Evolutionary conservation across 2,797 vertebrate species (phyloP).

Genomic region (Tokudaia tokunoshimensis): DNA sequence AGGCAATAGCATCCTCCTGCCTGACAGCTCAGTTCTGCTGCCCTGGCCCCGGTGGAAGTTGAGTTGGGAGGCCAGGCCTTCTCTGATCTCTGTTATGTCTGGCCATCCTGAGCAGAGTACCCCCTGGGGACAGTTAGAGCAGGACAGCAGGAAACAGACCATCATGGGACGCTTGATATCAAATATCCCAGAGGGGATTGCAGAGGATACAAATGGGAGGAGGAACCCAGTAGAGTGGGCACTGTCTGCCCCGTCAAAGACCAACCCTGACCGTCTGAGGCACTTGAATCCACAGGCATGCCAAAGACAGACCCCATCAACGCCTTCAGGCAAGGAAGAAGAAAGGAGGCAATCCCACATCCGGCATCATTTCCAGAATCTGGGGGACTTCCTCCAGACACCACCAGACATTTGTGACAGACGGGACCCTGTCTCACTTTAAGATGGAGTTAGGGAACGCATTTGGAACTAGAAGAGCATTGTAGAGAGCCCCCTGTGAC

Average conservation of each 20-base stretch:
- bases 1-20: neutral
- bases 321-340: neutral
- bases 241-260: neutral
- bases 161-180: neutral
- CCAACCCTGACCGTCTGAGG: neutral
- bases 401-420: neutral
- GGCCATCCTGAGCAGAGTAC: neutral
- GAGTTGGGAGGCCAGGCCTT: neutral
- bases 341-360: neutral
- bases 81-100: rapidly evolving
- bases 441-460: neutral
- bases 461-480: neutral
- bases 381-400: neutral
- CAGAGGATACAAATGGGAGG: neutral
- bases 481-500: neutral
- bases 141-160: neutral
- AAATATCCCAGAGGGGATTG: neutral
- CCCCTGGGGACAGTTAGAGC: neutral
- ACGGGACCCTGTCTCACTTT: too few species aligned
- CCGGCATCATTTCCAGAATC: neutral
- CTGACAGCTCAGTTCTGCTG: neutral
- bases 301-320: neutral
- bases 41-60: rapidly evolving
- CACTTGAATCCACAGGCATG: rapidly evolving
- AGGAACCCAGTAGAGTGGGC: too few species aligned